Conservation (phyloP, 2,797 vertebrate species). For the Gymnothorax javanicus region DNA sequence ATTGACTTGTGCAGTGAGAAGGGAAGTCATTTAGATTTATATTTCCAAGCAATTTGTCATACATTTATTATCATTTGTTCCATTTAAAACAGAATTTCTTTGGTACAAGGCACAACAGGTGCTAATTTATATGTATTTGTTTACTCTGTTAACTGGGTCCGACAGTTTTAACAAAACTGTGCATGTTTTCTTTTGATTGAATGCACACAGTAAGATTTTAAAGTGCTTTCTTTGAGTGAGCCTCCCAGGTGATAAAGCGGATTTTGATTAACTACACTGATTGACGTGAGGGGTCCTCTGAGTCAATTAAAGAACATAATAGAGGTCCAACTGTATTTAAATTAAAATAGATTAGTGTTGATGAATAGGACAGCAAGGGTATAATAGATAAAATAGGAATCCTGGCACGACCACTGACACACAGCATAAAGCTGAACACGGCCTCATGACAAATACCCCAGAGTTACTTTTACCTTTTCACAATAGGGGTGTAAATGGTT, state of each 20-base stretch:
- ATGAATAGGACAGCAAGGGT: constrained; percentile 15
- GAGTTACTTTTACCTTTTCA: no score
- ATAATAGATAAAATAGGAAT: neutral
- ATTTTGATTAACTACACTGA: constrained; percentile 14
- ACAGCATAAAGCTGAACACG: neutral
- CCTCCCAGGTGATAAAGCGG: neutral
- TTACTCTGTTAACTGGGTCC: neutral
- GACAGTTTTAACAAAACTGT: neutral
- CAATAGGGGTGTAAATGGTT: no score
- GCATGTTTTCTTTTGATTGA: neutral
- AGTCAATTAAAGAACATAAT: constrained; percentile 18
- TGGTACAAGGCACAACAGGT: neutral
- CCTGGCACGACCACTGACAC: neutral
- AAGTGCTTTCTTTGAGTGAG: neutral
- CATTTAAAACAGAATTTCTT: neutral
- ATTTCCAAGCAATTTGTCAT: neutral
- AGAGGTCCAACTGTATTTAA: constrained; percentile 27
- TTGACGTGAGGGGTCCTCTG: neutral
- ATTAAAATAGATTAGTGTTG: constrained; percentile 28
- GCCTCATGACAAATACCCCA: neutral
- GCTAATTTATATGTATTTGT: neutral
- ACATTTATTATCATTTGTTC: constrained; percentile 10
- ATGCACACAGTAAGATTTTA: neutral
- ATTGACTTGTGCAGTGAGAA: neutral
- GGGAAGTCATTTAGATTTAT: neutral